These are phyloP conservation scores for Rapana venosa DNA, from an alignment of 2,888 invertebrate genomes.

Conservation along the genomic window DNA sequence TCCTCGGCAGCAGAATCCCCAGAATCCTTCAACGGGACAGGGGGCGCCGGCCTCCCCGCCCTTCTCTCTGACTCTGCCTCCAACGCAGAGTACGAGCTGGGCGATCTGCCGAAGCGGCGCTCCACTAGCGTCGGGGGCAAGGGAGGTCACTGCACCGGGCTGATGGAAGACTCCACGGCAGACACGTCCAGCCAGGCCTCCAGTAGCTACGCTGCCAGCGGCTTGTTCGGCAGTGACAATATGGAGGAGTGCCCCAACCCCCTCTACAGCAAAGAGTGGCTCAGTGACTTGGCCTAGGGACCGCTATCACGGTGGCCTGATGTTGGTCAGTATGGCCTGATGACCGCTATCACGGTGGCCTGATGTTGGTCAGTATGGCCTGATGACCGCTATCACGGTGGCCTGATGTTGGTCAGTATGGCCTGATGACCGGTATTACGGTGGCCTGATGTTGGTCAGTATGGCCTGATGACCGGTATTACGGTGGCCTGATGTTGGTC, in stretches of 20 bases:
- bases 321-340: too few species aligned
- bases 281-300: background rate
- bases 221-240: background rate
- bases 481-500: too few species aligned
- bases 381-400: too few species aligned
- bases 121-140: slow-evolving; percentile 8
- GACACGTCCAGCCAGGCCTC: slow-evolving; percentile 42
- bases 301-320: too few species aligned
- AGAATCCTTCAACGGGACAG: slow-evolving; percentile 45
- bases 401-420: too few species aligned
- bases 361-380: too few species aligned
- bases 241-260: slow-evolving; percentile 34
- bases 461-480: too few species aligned
- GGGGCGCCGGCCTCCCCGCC: background rate
- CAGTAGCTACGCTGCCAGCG: slow-evolving; percentile 16
- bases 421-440: too few species aligned
- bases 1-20: slow-evolving; percentile 65
- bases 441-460: too few species aligned
- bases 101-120: background rate
- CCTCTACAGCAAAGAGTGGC: slow-evolving; percentile 7
- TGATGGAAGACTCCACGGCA: background rate
- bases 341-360: too few species aligned
- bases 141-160: background rate
- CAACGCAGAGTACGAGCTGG: slow-evolving; percentile 26
- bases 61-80: slow-evolving; percentile 6